Evolutionary conservation across 2,888 invertebrate genomes (phyloP).

Genomic region (Eristalis arbustorum): DNA sequence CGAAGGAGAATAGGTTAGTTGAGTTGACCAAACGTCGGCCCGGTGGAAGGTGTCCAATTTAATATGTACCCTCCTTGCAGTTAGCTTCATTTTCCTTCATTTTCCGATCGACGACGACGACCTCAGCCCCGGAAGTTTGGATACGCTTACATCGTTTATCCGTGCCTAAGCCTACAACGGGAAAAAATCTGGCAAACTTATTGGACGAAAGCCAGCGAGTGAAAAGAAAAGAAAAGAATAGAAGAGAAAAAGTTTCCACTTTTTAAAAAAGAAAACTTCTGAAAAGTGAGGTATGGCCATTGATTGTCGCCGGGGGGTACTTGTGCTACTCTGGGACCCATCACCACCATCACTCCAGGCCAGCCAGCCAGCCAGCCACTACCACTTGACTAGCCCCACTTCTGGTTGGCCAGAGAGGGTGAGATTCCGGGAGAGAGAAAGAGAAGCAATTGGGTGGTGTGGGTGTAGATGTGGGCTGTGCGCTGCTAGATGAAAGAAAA

Average conservation of each 20-base stretch:
- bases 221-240: background rate
- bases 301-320: constrained; percentile 50
- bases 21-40: constrained; percentile 39
- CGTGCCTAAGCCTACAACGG: constrained; percentile 41
- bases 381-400: background rate
- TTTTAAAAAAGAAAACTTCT: constrained; percentile 15
- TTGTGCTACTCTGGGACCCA: constrained; percentile 27
- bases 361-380: background rate
- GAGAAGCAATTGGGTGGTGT: background rate
- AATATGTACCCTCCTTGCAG: constrained; percentile 37
- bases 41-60: constrained; percentile 64
- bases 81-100: constrained; percentile 34
- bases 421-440: too few species aligned
- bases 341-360: constrained; percentile 1
- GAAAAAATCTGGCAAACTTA: constrained; percentile 47
- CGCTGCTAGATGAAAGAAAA: background rate
- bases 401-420: too few species aligned
- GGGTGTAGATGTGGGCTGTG: background rate
- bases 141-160: constrained; percentile 32
- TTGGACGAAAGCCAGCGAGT: constrained; percentile 56
- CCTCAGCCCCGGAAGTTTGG: constrained; percentile 8
- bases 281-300: constrained; percentile 46
- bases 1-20: constrained; percentile 10
- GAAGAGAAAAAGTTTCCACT: background rate
- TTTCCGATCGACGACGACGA: background rate